Evolutionary conservation across 1,140 invertebrate genomes (phyloP).

Genomic region (Drosophila asahinai): DNA sequence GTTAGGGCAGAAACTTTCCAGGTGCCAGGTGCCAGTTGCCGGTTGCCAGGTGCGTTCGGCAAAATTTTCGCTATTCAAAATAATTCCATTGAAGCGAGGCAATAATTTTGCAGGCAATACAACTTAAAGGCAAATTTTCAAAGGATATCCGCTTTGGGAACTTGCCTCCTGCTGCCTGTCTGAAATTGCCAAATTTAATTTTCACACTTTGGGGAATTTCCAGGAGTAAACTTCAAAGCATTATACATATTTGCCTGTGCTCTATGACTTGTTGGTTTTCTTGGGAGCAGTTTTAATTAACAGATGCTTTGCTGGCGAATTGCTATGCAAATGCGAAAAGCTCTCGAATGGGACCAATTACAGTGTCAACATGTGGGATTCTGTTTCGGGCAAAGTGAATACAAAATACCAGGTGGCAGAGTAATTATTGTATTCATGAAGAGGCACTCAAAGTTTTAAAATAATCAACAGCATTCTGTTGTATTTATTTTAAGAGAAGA

Average conservation of each 20-base stretch:
- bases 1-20: conserved; percentile 13
- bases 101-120: conserved; percentile 29
- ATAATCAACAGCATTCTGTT: neutral
- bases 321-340: conserved; percentile 24
- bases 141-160: conserved; percentile 37
- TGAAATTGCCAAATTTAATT: conserved; percentile 60
- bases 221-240: conserved; percentile 26
- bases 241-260: conserved; percentile 19
- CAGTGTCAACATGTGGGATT: conserved; percentile 36
- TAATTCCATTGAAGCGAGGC: conserved; percentile 13
- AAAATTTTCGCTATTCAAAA: neutral
- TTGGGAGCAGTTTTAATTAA: conserved; percentile 40
- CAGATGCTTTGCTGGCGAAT: conserved; percentile 15
- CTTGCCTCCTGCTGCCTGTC: conserved; percentile 17
- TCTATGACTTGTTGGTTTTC: conserved; percentile 13
- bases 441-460: neutral
- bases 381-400: conserved; percentile 11
- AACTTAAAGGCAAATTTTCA: conserved; percentile 12
- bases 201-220: conserved; percentile 40
- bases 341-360: conserved; percentile 39
- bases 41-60: neutral
- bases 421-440: conserved; percentile 15
- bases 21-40: neutral
- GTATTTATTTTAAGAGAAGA: neutral
- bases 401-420: neutral